Evolutionary conservation across 2,113 vertebrate species (phyloP).

Genomic region (Heteronetta atricapilla): DNA sequence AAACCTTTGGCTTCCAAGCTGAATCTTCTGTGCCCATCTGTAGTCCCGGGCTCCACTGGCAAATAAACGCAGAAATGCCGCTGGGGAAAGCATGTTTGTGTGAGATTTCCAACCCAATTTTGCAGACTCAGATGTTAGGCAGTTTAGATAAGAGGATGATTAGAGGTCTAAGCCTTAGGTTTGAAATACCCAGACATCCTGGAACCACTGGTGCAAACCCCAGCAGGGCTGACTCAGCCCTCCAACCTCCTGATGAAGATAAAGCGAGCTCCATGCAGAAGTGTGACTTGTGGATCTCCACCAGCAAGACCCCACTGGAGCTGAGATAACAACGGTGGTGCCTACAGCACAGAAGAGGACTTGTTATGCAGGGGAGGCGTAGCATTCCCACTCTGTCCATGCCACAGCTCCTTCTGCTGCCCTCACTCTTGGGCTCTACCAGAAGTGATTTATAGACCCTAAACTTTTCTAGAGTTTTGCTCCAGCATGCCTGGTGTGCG

Average conservation of each 20-base stretch:
- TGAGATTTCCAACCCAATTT: slow-evolving; percentile 66
- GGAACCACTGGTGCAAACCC: slow-evolving; percentile 66
- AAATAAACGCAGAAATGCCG: slow-evolving; percentile 33
- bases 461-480: not conserved
- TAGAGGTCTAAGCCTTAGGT: slow-evolving; percentile 70
- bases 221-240: slow-evolving; percentile 52
- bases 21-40: slow-evolving; percentile 12
- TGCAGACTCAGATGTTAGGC: slow-evolving; percentile 65
- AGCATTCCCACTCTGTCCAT: not conserved
- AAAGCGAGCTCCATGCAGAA: slow-evolving; percentile 40
- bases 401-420: not conserved
- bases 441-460: not conserved
- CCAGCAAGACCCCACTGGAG: not conserved
- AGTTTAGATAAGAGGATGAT: slow-evolving; percentile 72
- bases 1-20: slow-evolving; percentile 40
- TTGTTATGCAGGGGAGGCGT: accelerated
- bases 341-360: not conserved
- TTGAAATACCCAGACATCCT: slow-evolving; percentile 73
- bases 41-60: not conserved
- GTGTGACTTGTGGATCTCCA: slow-evolving; percentile 13
- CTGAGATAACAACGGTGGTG: accelerated
- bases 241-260: slow-evolving; percentile 37
- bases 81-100: slow-evolving; percentile 57
- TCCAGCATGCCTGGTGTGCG: not conserved
- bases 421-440: not conserved